Percentiles rank a stretch among this genome's conserved stretches.
Conservation (phyloP, 2,888 invertebrate species). For the Drosophila mercatorum region DNA sequence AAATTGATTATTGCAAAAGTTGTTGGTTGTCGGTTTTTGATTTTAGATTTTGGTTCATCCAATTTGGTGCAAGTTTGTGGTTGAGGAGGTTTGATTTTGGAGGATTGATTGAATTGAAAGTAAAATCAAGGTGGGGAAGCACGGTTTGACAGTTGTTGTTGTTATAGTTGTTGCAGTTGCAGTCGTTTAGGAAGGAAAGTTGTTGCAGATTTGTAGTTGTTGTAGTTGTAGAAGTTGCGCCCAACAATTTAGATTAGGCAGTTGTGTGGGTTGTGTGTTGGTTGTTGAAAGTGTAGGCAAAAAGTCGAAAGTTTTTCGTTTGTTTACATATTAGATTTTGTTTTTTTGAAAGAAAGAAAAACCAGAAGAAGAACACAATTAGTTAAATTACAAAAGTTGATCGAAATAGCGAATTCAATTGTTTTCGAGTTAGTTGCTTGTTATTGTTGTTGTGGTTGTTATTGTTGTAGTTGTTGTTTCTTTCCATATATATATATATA, state of each 20-base stretch:
- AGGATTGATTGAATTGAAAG: constrained; percentile 43
- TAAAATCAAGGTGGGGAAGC: constrained; percentile 50
- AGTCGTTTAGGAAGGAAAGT: constrained; percentile 52
- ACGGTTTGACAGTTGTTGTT: constrained; percentile 42
- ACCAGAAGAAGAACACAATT: constrained; percentile 73
- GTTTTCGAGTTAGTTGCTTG: constrained; percentile 29
- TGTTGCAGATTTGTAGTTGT: constrained; percentile 57
- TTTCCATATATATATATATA: neutral
- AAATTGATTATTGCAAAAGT: constrained; percentile 40
- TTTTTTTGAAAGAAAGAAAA: constrained; percentile 64
- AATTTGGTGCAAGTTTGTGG: constrained; percentile 49
- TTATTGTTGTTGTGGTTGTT: constrained; percentile 34
- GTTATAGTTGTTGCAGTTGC: constrained; percentile 48
- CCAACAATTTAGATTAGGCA: constrained; percentile 32
- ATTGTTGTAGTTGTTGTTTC: constrained; percentile 30
- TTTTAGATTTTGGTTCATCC: constrained; percentile 43
- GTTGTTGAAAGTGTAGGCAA: constrained; percentile 41
- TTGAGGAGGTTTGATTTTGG: constrained; percentile 20
- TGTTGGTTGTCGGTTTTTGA: constrained; percentile 37
- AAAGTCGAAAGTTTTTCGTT: constrained; percentile 44
- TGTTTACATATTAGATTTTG: constrained; percentile 16
- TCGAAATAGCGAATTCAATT: constrained; percentile 69
- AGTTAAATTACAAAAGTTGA: constrained; percentile 67
- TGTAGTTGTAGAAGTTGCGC: constrained; percentile 34
- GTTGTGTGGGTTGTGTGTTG: constrained; percentile 36